Evolutionary conservation across 1,140 invertebrate species (phyloP).

Genomic region (Daktulosphaira vitifoliae): DNA sequence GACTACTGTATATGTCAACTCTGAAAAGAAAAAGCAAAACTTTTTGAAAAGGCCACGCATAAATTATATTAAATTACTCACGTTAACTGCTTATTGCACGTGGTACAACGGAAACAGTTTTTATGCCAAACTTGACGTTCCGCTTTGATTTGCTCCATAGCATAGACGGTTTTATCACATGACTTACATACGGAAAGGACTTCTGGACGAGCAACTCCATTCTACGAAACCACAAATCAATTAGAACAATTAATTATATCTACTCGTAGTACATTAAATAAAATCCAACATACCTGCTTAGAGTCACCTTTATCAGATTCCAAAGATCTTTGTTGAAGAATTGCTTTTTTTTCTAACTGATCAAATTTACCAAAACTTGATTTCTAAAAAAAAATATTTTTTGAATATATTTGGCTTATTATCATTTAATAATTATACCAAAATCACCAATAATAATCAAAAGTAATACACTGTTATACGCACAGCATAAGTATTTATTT

Average conservation of each 20-base stretch:
- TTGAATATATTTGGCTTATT: too few species aligned
- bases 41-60: not conserved
- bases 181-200: conserved; percentile 58
- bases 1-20: conserved; percentile 80
- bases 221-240: conserved; percentile 35
- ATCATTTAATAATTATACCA: too few species aligned
- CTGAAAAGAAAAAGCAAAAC: conserved; percentile 47
- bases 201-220: conserved; percentile 46
- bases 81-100: conserved; percentile 82
- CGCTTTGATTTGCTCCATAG: conserved; percentile 87
- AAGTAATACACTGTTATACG: too few species aligned
- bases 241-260: not conserved
- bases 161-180: conserved; percentile 81
- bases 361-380: conserved; percentile 70
- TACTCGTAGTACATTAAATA: too few species aligned
- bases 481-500: too few species aligned
- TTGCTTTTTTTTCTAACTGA: conserved; percentile 57
- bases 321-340: conserved; percentile 43
- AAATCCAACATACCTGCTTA: conserved; percentile 30
- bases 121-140: conserved; percentile 81
- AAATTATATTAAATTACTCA: conserved; percentile 45
- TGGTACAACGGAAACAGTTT: conserved; percentile 79
- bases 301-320: conserved; percentile 20
- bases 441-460: too few species aligned
- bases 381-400: conserved; percentile 50